A percentile compares a stretch with the other conserved stretches of the same genome.
phyloP scores from a whole-genome alignment of 1,140 invertebrate species.

The Chlorops oryzae region DNA sequence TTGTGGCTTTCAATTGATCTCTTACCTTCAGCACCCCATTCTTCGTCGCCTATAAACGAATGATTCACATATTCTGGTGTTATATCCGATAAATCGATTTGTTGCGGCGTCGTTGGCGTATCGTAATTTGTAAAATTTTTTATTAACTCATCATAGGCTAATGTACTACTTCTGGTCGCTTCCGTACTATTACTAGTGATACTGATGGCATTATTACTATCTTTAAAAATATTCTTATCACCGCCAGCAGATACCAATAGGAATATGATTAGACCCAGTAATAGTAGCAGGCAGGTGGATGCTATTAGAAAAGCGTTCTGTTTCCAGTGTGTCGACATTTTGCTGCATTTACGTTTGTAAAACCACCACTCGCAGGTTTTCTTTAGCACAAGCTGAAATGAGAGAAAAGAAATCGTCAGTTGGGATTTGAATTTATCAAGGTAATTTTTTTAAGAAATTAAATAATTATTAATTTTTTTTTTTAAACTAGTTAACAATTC shows the following conservation, averaged over 20 bases:
- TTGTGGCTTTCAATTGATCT: too few relatives aligned
- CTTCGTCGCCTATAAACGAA: constrained; percentile 14
- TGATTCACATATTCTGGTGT: constrained; percentile 12
- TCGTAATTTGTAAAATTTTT: background rate
- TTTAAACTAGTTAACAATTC: too few relatives aligned
- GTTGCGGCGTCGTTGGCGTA: background rate
- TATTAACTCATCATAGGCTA: background rate
- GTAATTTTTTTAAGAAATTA: too few relatives aligned
- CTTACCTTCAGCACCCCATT: constrained; percentile 15
- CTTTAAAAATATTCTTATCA: background rate
- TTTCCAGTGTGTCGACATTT: constrained; percentile 40
- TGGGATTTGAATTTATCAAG: too few relatives aligned
- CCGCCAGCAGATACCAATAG: constrained; percentile 6
- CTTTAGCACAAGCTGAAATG: constrained; percentile 36
- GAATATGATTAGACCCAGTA: constrained; percentile 17
- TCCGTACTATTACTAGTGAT: background rate
- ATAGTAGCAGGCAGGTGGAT: constrained; percentile 8
- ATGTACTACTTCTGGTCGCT: background rate
- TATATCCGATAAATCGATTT: constrained; percentile 8
- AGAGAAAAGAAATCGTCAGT: constrained; percentile 4
- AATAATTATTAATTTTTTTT: too few relatives aligned
- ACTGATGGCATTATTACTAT: background rate
- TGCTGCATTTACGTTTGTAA: constrained; percentile 30
- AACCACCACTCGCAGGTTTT: constrained; percentile 41
- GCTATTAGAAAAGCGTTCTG: constrained; percentile 21